Evolutionary conservation across 2,888 invertebrate species (phyloP), one percentile per base, ranked within the genome.

Genomic region (Drosophila recens): DNA sequence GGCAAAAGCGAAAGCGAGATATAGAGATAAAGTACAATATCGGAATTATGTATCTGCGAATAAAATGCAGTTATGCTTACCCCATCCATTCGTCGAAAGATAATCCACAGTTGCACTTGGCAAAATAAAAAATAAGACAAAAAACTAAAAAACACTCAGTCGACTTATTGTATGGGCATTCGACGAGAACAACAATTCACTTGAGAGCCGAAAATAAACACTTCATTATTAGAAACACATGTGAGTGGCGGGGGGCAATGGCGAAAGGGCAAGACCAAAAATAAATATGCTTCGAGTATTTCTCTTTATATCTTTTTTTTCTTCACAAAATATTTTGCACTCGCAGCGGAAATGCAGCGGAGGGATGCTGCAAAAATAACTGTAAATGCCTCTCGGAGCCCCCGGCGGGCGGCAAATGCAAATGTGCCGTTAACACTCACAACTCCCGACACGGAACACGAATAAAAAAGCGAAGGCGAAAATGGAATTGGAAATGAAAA

Each of bases 191-290:
- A 69, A 67, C 69, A 69, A 76, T 74, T 74, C 76, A 82, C 80
- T 82, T 61, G 75, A 61, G 70, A 71, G 67, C 77, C 75, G 48
- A 85, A 85, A 87, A 87, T 87, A 87, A 87, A 87, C 87, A 87
- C 86, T 87, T 83, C 80, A 82, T 82, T 86, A 85, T 85, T 83
- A 81, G 86, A 82, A 81, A 78, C 85, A 83, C 80, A 85, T 87
- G 85, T 56, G 68, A 30, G 58, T 43, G 72, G 54, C 45, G 11
- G 45, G 33, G 27, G 59, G 38, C 23, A 36, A 15, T 48, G 40
- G 45, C 64, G n/a, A 62, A 40, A 56, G 65, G 73, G 73, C 36
- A 34, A 33, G 40, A 10, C 45, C 42, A 67, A 76, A 79, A 79
- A 79, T 79, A 73, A 76, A 71, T 61, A 63, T 49, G 40, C 43